Conservation (phyloP, 2,888 invertebrate species). For the Salticus scenicus region DNA sequence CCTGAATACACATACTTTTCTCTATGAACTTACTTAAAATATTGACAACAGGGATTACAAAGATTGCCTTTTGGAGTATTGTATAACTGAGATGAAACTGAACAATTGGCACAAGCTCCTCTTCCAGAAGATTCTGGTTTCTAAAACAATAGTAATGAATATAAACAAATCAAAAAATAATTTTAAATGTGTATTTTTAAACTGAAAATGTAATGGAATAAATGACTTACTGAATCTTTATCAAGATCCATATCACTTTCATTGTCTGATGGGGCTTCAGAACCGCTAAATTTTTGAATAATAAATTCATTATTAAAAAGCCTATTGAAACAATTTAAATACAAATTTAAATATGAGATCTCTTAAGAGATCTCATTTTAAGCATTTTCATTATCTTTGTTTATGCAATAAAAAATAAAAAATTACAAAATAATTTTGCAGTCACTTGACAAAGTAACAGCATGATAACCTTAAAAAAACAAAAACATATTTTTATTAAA, state of each 20-base stretch:
- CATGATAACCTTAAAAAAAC: too few species aligned
- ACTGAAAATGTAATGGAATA: too few species aligned
- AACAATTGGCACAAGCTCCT: conserved; percentile 81
- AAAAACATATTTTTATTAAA: too few species aligned
- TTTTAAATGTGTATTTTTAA: neutral
- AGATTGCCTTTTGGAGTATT: conserved; percentile 85
- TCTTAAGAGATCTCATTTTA: too few species aligned
- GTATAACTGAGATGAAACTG: conserved; percentile 84
- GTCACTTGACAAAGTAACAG: too few species aligned
- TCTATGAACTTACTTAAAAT: conserved; percentile 82
- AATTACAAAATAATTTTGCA: too few species aligned
- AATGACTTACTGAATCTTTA: conserved; percentile 78
- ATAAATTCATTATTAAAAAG: neutral
- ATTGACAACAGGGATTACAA: conserved; percentile 89
- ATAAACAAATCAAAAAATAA: conserved; percentile 1
- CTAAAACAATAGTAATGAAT: neutral
- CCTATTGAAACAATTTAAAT: too few species aligned
- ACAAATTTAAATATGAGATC: too few species aligned
- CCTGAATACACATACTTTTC: too few species aligned
- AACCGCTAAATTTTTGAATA: conserved; percentile 77
- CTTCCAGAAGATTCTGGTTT: conserved; percentile 71
- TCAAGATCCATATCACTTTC: conserved; percentile 84
- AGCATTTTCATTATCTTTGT: too few species aligned
- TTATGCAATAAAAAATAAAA: too few species aligned
- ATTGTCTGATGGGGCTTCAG: conserved; percentile 89